Evolutionary conservation across 92 coral and sea anemone genomes (phyloP).

Genomic region (Porites divaricata): DNA sequence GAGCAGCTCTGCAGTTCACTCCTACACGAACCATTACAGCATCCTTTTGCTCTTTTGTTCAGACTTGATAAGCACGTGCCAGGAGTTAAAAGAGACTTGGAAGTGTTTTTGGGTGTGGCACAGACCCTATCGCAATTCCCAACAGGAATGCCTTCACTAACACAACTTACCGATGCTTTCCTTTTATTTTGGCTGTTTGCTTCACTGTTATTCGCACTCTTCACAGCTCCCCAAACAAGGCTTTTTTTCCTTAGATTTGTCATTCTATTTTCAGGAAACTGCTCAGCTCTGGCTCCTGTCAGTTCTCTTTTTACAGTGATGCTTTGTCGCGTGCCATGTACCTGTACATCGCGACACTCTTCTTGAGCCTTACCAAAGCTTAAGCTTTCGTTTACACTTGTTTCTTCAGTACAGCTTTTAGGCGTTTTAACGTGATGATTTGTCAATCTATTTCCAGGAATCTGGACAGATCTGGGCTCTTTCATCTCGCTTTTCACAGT

Average conservation of each 20-base stretch:
- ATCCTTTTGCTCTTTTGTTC: neutral
- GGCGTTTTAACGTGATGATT: too few relatives aligned
- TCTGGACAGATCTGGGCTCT: too few relatives aligned
- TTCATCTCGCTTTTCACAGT: too few relatives aligned
- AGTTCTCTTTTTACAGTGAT: too few relatives aligned
- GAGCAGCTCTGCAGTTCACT: neutral
- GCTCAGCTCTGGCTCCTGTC: neutral
- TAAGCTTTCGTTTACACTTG: neutral
- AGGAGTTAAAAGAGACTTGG: slow-evolving; percentile 17
- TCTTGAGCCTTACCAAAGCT: too few relatives aligned
- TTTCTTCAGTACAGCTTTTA: neutral
- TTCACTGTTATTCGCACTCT: neutral
- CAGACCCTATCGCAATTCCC: too few relatives aligned
- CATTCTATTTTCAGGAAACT: neutral
- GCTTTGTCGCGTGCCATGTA: neutral
- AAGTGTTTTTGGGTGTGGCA: neutral
- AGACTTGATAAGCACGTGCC: slow-evolving; percentile 28
- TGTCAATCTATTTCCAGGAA: too few relatives aligned
- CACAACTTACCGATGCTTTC: neutral
- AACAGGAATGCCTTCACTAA: neutral
- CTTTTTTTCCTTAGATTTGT: neutral
- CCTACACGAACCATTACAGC: neutral
- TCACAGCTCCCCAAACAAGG: neutral
- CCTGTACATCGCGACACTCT: too few relatives aligned
- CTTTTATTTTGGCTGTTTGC: neutral